Evolutionary conservation across 2,888 invertebrate genomes (phyloP), one percentile per base, ranked within the genome.

Genomic region (Pachymerium ferrugineum): DNA sequence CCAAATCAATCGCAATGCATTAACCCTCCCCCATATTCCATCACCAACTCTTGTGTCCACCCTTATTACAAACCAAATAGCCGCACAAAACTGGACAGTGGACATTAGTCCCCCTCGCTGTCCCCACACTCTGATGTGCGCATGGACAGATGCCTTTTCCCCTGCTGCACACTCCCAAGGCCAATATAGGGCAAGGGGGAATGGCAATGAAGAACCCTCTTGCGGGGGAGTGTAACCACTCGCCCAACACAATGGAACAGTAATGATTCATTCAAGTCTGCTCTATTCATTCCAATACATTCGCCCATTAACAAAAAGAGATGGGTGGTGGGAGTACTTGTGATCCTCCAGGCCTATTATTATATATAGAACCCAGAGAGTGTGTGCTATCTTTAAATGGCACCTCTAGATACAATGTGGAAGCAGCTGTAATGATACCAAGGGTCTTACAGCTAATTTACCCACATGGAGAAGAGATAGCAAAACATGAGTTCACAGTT

Each of bases 251-350:
- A 54, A 54, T 54, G 54, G 25, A 12, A 6, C 54, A 54, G 54
- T 54, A 54, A 54, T 54, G 54, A 54, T 54, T 54, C 54, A 54
- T 54, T 54, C 54, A 54, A 25, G 25, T 28, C 1, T 12, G 54
- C 54, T 54, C 54, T 54, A 54, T 54, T 54, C 54, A 54, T 54
- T 54, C 54, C 54, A 54, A 54, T 54, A 54, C 54, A 54, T 54
- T 54, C 54, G 22, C 54, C 54, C 54, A 54, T 54, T 54, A 54
- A 54, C 54, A 12, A 3, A 6, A 16, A 47, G 47, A 47, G 47
- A 25, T n/a, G n/a, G 25, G 2, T 25, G 22, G 8, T 5, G 25
- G 25, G 25, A 5, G 54, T n/a, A n/a, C n/a, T n/a, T n/a, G 54
- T 10, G 54, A 54, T 54, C 38, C 38, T 8, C 10, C 8, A 14